A percentile compares a stretch with the other conserved stretches of the same genome.
Conservation (phyloP, 2,113 vertebrate genomes). For the Chaetops frenatus region DNA sequence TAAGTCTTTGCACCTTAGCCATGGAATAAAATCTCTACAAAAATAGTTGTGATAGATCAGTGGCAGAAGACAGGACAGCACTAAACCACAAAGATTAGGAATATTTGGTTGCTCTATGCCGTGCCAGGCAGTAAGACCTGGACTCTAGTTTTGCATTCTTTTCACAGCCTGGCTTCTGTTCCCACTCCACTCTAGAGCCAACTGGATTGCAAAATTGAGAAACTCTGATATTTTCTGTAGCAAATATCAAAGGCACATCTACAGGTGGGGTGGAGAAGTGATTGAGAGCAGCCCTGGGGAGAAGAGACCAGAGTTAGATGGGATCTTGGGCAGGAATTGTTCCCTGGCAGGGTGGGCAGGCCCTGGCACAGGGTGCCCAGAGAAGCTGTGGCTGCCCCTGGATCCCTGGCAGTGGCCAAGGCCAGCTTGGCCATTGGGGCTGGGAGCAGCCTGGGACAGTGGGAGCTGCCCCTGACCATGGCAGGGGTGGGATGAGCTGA, state of each 20-base stretch:
- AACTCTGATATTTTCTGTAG: neutral
- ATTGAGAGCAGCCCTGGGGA: neutral
- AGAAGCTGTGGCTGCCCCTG: neutral
- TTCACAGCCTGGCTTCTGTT: neutral
- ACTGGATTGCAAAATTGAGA: neutral
- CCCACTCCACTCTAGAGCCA: neutral
- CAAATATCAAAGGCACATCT: neutral
- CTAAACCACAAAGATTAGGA: neutral
- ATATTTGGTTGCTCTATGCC: neutral
- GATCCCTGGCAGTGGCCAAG: neutral
- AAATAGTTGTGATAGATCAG: neutral
- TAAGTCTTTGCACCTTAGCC: neutral
- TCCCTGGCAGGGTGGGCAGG: neutral
- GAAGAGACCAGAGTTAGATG: neutral
- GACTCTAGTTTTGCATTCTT: neutral
- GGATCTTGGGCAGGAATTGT: neutral
- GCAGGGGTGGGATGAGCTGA: rapidly evolving
- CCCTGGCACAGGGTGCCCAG: neutral
- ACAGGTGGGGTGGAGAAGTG: too few relatives aligned
- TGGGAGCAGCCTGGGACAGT: neutral
- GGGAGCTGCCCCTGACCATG: neutral
- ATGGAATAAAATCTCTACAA: neutral
- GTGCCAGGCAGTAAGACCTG: neutral
- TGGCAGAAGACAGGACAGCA: neutral
- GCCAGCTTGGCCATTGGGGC: neutral